Evolutionary conservation across 2,113 vertebrate species (phyloP).

Genomic region (Loxodonta africana): DNA sequence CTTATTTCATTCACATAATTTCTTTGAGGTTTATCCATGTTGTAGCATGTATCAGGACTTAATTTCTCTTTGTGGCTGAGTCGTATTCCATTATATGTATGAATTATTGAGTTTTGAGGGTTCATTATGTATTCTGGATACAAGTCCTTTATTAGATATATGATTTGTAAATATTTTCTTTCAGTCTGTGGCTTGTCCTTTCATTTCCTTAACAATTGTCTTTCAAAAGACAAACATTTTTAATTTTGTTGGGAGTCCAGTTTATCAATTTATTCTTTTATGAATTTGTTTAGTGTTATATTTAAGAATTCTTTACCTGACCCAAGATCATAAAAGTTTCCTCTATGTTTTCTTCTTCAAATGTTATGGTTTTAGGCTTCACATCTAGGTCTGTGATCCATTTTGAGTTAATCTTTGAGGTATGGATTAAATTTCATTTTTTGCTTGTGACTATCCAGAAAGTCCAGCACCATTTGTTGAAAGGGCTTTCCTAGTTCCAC

Average conservation of each 20-base stretch:
- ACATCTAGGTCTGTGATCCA: background rate
- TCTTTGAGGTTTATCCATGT: background rate
- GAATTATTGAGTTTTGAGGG: background rate
- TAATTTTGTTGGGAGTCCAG: slow-evolving; percentile 44
- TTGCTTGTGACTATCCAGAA: slow-evolving; percentile 14
- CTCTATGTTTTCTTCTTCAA: slow-evolving; percentile 18
- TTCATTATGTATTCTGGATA: background rate
- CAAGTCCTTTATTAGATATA: background rate
- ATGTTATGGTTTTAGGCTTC: slow-evolving; percentile 4
- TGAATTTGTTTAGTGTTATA: background rate
- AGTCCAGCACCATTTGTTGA: background rate
- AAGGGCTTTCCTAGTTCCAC: background rate
- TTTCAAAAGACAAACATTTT: slow-evolving; percentile 42
- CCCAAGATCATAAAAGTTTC: background rate
- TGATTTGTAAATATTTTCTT: slow-evolving; percentile 48
- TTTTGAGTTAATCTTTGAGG: slow-evolving; percentile 42
- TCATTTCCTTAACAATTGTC: background rate
- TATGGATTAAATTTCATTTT: slow-evolving; percentile 47
- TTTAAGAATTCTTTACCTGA: slow-evolving; percentile 39
- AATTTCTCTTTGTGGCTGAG: too few relatives aligned
- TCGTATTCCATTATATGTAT: background rate
- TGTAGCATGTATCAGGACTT: background rate
- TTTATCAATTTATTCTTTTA: slow-evolving; percentile 20
- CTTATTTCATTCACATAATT: background rate
- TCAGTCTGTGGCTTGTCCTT: background rate